Conservation (phyloP, 2,113 vertebrate species). For the Poecile atricapillus region DNA sequence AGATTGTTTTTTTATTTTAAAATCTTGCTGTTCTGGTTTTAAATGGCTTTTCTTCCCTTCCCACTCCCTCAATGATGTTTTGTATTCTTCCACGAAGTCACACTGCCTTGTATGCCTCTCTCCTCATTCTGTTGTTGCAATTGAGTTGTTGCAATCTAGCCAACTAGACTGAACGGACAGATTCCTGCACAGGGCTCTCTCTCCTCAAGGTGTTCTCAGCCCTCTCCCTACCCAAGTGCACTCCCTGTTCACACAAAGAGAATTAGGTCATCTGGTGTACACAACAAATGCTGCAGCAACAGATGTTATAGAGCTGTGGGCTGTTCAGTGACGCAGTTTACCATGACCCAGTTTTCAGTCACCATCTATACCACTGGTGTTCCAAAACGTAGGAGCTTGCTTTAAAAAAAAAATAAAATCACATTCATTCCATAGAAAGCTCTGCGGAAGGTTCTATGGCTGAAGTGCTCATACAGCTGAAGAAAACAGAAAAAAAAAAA, state of each 20-base stretch:
- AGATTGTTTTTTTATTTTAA: neutral
- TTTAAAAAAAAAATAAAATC: neutral
- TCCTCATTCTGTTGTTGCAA: neutral
- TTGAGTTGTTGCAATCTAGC: neutral
- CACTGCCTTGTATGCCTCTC: neutral
- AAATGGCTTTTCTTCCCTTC: neutral
- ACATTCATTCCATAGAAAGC: neutral
- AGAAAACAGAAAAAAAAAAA: neutral
- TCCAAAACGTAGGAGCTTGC: neutral
- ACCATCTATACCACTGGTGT: neutral
- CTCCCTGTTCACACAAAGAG: neutral
- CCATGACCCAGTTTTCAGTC: neutral
- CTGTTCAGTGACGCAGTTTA: neutral
- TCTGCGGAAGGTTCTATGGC: neutral
- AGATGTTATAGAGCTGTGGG: neutral
- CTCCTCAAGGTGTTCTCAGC: neutral
- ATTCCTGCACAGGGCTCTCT: neutral
- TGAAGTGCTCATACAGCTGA: neutral
- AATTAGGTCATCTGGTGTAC: neutral
- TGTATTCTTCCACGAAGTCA: neutral
- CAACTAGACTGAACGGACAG: neutral
- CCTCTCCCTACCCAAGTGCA: neutral
- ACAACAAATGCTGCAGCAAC: constrained; percentile 24
- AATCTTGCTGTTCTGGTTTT: neutral
- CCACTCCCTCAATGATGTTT: neutral